These are phyloP conservation scores for Prinia subflava DNA, from an alignment of 2,113 vertebrate genomes.

Conservation along the genomic window DNA sequence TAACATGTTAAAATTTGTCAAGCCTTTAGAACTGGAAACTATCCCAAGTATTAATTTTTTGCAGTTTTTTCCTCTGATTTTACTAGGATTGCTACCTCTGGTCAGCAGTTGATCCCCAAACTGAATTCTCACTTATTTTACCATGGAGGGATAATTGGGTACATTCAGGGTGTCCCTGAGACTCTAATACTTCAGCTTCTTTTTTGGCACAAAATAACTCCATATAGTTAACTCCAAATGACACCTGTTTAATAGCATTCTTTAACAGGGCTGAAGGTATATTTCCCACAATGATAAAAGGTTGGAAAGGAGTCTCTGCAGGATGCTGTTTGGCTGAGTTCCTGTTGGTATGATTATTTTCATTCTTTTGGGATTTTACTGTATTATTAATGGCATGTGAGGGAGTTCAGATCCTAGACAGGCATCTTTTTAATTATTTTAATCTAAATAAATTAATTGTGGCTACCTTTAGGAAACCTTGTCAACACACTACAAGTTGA, in stretches of 20 bases:
- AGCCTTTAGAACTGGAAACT: neutral
- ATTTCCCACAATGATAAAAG: neutral
- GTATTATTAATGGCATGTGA: constrained; percentile 33
- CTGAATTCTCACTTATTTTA: neutral
- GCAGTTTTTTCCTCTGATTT: neutral
- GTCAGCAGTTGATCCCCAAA: neutral
- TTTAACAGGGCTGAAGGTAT: constrained; percentile 1
- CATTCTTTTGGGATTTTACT: constrained; percentile 31
- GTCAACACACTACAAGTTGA: neutral
- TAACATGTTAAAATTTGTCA: neutral
- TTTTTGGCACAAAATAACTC: neutral
- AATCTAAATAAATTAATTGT: constrained; percentile 10
- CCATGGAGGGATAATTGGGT: neutral
- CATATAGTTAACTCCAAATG: neutral
- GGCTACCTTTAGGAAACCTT: neutral
- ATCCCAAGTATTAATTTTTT: neutral
- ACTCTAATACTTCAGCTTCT: neutral
- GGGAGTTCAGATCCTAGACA: neutral
- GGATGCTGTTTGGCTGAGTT: constrained; percentile 27
- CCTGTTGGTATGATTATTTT: constrained; percentile 28
- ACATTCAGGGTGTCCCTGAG: neutral
- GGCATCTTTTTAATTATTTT: constrained; percentile 30
- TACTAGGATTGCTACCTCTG: neutral
- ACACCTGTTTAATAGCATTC: neutral
- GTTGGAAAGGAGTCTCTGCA: constrained; percentile 16